These are phyloP conservation scores for Tinea semifulvella DNA, from an alignment of 2,888 invertebrate species.

Conservation along the genomic window DNA sequence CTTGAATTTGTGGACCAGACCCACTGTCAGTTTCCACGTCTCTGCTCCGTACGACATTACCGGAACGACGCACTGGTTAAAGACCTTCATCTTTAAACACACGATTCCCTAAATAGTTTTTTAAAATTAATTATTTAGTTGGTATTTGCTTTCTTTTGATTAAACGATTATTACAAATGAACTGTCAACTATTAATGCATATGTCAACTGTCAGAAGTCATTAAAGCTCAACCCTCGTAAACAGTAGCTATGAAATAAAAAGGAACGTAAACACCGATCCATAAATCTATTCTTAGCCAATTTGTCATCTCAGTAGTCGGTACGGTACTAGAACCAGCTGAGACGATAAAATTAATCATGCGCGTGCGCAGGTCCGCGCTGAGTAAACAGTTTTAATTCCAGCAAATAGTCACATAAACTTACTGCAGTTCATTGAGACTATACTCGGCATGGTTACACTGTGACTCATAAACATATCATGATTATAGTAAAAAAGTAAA, in stretches of 20 bases:
- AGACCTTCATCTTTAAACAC: too few species aligned
- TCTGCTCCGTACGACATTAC: too few species aligned
- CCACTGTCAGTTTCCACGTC: too few species aligned
- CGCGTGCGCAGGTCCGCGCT: slow-evolving; percentile 17
- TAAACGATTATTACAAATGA: slow-evolving; percentile 7
- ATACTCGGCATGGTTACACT: too few species aligned
- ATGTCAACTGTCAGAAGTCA: slow-evolving; percentile 8
- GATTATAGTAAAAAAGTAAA: too few species aligned
- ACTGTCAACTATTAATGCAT: not conserved
- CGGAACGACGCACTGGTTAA: too few species aligned
- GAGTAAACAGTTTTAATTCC: slow-evolving; percentile 20
- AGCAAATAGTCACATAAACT: slow-evolving; percentile 10
- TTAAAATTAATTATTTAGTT: too few species aligned
- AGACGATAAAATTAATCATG: slow-evolving; percentile 21
- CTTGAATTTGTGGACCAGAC: too few species aligned
- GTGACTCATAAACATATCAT: too few species aligned
- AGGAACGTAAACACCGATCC: slow-evolving; percentile 17
- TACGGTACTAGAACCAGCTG: slow-evolving; percentile 9
- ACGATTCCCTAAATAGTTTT: too few species aligned
- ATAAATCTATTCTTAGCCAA: slow-evolving; percentile 34
- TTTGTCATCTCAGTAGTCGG: slow-evolving; percentile 14
- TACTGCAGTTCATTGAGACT: slow-evolving; percentile 7
- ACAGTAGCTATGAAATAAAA: slow-evolving; percentile 10
- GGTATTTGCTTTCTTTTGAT: too few species aligned
- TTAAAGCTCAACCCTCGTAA: slow-evolving; percentile 5